Percentiles rank a stretch among this genome's conserved stretches.
phyloP scores from a whole-genome alignment of 2,888 invertebrate genomes.

The Aleiodes testaceus region DNA sequence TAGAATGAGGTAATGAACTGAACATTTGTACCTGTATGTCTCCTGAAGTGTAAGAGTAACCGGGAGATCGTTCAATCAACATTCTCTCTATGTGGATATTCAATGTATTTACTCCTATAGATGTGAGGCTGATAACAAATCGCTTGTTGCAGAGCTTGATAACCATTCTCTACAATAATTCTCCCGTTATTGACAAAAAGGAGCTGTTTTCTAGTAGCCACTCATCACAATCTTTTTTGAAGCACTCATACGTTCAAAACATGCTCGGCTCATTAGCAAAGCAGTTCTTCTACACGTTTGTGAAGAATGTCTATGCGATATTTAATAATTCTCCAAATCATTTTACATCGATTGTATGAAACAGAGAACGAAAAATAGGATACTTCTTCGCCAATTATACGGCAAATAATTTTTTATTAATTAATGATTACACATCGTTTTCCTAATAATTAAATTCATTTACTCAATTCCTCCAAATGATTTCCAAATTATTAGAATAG shows the following conservation, averaged over 20 bases:
- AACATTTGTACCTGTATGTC: neutral
- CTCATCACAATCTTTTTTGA: neutral
- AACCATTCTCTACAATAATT: neutral
- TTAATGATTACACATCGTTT: neutral
- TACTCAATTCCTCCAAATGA: too few species aligned
- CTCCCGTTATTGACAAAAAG: neutral
- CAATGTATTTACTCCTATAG: neutral
- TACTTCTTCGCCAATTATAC: conserved; percentile 13
- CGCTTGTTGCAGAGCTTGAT: neutral
- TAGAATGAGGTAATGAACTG: too few species aligned
- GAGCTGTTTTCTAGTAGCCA: neutral
- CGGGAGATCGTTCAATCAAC: conserved; percentile 12
- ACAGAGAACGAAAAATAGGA: neutral
- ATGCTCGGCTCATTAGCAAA: conserved; percentile 1
- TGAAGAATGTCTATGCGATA: neutral
- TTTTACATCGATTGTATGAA: neutral
- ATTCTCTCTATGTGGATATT: conserved; percentile 11
- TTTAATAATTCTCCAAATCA: neutral
- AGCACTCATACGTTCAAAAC: conserved; percentile 11
- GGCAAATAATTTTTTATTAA: conserved; percentile 16
- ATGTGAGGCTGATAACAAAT: neutral
- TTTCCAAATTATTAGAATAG: too few species aligned
- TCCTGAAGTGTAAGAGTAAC: conserved; percentile 4
- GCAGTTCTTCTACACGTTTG: neutral
- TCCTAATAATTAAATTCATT: too few species aligned